Base-by-base conservation (phyloP, 2,888 invertebrate genomes). In the Melanargia galathea region DNA sequence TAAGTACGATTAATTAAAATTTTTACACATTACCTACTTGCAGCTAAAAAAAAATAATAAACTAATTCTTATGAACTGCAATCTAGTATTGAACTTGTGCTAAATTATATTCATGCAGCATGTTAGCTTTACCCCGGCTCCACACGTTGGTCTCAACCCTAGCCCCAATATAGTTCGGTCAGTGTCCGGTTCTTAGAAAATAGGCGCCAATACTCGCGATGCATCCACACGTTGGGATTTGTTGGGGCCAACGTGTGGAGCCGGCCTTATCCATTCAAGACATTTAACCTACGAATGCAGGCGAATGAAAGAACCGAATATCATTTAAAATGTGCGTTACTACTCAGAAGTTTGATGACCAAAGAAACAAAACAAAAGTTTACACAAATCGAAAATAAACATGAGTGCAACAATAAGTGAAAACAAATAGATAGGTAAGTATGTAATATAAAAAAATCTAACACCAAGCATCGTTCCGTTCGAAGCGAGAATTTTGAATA, bases 401-500 rank as follows among this genome's bases (percentile, higher is more conserved):
- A 87, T 80, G 86, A 80, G 90, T 90, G 90, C 89, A 87, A 83
- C 83, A 82, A 84, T 81, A 86, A 83, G 70, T n/a, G 83, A 70
- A 84, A 84, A 87, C 88, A 87, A 68, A 68, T 85, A 86, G 79
- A 84, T 82, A 84, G 80, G n/a, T n/a, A 84, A 18, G 11, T 51
- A 45, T 33, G 16, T 74, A 78, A 71, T 69, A 62, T 67, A 67
- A 77, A 63, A 58, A 57, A 48, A 5, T 81, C 86, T 88, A 89
- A 90, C 89, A 90, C 76, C 83, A 90, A 90, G 90, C 90, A 83
- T 83, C 76, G 79, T 81, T 82, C 85, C 77, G 76, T 78, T 82
- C 77, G 79, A 90, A 90, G 90, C 90, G 80, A 86, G 77, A 84
- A 83, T 79, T 86, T 89, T 77, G 82, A 87, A 87, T 83, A 75